Evolutionary conservation across 2,797 vertebrate species (phyloP).

Genomic region (Notoglanidium macrostoma): DNA sequence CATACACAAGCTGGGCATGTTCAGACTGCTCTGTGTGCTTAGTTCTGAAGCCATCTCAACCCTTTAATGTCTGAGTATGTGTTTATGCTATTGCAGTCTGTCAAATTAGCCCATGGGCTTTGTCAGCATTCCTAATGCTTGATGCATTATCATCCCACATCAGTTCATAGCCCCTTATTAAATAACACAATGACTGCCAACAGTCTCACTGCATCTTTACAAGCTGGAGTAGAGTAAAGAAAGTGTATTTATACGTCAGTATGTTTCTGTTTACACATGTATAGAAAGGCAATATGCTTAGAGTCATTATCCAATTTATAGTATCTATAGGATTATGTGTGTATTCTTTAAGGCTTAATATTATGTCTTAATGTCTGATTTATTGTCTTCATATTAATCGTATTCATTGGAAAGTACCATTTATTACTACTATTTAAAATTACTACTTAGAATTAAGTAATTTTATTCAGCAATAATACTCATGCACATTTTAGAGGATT

Average conservation of each 20-base stretch:
- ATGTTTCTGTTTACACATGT: neutral
- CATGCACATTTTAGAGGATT: neutral
- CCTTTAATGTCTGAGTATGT: conserved; percentile 64
- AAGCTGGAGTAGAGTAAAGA: conserved; percentile 1
- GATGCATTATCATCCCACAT: conserved; percentile 47
- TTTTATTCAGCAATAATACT: neutral
- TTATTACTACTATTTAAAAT: too few species aligned
- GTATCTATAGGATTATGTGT: neutral
- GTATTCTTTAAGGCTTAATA: neutral
- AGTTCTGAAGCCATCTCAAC: conserved; percentile 56
- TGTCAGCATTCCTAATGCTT: conserved; percentile 52
- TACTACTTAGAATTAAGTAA: too few species aligned
- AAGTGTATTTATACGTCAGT: neutral
- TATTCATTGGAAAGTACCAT: neutral
- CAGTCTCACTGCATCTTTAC: conserved; percentile 26
- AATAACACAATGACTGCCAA: conserved; percentile 43
- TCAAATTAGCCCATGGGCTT: conserved; percentile 57
- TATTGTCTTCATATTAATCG: neutral
- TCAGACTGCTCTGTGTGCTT: conserved; percentile 41
- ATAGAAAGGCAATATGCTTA: neutral
- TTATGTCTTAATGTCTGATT: too few species aligned
- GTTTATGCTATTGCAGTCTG: conserved; percentile 59
- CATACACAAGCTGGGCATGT: conserved; percentile 48
- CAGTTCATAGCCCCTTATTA: conserved; percentile 42
- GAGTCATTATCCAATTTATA: neutral